Conservation (phyloP, 2,888 invertebrate species). For the Chalcosyrphus nemorum region DNA sequence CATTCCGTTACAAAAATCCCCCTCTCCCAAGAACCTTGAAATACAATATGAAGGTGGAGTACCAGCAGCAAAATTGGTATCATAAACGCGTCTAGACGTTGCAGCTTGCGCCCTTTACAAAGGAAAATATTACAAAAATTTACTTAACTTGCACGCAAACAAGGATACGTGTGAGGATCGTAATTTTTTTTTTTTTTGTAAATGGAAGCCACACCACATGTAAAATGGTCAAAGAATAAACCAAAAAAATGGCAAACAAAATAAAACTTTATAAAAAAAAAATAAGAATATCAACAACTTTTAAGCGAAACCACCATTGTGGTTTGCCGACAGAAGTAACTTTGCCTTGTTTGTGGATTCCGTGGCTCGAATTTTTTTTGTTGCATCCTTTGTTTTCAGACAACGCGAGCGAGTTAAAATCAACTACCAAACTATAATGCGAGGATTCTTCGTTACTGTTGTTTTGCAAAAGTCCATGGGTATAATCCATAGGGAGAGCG, state of each 20-base stretch:
- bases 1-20: background rate
- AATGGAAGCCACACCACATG: background rate
- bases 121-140: background rate
- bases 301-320: conserved; percentile 1
- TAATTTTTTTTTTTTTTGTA: background rate
- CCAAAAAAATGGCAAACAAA: background rate
- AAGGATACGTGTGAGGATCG: background rate
- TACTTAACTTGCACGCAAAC: conserved; percentile 6
- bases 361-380: conserved; percentile 7
- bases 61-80: background rate
- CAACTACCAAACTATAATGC: conserved; percentile 28
- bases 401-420: conserved; percentile 22
- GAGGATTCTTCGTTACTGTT: background rate
- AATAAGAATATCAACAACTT: background rate
- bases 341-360: conserved; percentile 4
- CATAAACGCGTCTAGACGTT: conserved; percentile 24
- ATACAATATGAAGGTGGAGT: background rate
- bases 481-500: background rate
- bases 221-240: background rate
- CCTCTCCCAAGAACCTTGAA: background rate
- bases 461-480: background rate
- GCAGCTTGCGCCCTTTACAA: background rate
- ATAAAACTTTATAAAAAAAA: background rate
- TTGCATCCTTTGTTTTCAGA: conserved; percentile 14
- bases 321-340: conserved; percentile 33